Percentiles rank a stretch among this genome's conserved stretches.
phyloP scores from a whole-genome alignment of 2,797 vertebrate species.

The Sarcophilus harrisii region DNA sequence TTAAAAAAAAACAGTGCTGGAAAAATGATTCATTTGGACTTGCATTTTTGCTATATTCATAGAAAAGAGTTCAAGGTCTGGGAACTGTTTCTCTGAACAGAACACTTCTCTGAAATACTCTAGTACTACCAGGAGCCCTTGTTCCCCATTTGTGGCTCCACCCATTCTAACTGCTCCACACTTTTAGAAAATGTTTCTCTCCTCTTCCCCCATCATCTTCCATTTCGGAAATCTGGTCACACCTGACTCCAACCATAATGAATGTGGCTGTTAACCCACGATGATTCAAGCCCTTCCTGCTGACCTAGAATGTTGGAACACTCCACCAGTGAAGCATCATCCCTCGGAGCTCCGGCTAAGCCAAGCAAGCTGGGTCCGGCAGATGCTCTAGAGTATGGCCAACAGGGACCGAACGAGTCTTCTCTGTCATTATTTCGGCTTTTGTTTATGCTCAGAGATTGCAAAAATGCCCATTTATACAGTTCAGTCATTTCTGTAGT shows the following conservation, averaged over 20 bases:
- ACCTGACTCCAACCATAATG: not conserved
- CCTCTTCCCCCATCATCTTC: not conserved
- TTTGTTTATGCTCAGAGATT: not conserved
- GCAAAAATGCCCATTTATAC: not conserved
- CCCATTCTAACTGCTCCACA: not conserved
- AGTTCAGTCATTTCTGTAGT: not conserved
- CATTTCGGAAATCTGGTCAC: not conserved
- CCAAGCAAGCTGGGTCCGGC: not conserved
- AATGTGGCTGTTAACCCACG: not conserved
- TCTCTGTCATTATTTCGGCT: not conserved
- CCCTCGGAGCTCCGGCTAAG: accelerated
- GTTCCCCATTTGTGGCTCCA: not conserved
- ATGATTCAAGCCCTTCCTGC: not conserved
- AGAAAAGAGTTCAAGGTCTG: not conserved
- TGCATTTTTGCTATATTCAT: not conserved
- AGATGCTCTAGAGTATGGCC: too few species aligned
- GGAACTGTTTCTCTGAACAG: not conserved
- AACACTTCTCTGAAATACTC: not conserved
- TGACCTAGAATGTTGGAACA: not conserved
- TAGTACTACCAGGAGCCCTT: not conserved
- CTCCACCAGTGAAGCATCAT: not conserved
- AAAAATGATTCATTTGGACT: too few species aligned
- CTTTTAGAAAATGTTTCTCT: not conserved
- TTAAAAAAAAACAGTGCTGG: not conserved
- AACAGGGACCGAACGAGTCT: too few species aligned